Base-by-base conservation (phyloP, 2,888 invertebrate species). In the Amiota communis region DNA sequence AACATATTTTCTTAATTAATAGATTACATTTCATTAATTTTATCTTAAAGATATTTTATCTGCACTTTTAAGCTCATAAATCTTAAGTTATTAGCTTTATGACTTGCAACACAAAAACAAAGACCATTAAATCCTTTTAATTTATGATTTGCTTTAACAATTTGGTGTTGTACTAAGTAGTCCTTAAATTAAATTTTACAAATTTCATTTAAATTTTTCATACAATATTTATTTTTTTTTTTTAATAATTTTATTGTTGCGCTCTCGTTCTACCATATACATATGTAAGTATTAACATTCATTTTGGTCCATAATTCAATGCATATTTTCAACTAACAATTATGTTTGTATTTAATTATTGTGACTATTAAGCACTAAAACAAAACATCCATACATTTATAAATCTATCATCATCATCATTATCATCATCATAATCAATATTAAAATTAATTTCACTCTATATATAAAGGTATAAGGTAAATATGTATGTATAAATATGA, bases 281-380 rank as follows among this genome's bases (percentile, higher is more conserved):
- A 23, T 23, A 3, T 23, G 3, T 23, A 23, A 2, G 23, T 23
- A 75, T 72, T 70, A 78, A 78, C 76, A 74, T 75, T 59, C 20
- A 20, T 75, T 78, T 83, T 83, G 82, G 82, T 83, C 82, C 82
- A 76, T 78, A 75, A 79, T 82, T 84, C 76, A 79, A 80, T 59
- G 17, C 59, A n/a, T 20, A 17, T 59, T 59, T 53, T 53, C n/a
- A 53, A 12, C 53, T 53, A 53, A 53, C 53, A 53, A 59, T 59
- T 59, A 36, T 36, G n/a, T n/a, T n/a, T n/a, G n/a, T 36, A 6
- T 36, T n/a, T 23, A 23, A 36, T 36, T 36, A 36, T 36, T 36
- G 6, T 36, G 36, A 36, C 6, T 36, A 59, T 20, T 59, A 59
- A 59, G 59, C 59, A 59, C 59, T 59, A 10, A 59, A 59, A 59